Percentiles rank a stretch among this genome's conserved stretches.
Conservation (phyloP, 2,113 vertebrate genomes). For the Ramphastos sulfuratus region DNA sequence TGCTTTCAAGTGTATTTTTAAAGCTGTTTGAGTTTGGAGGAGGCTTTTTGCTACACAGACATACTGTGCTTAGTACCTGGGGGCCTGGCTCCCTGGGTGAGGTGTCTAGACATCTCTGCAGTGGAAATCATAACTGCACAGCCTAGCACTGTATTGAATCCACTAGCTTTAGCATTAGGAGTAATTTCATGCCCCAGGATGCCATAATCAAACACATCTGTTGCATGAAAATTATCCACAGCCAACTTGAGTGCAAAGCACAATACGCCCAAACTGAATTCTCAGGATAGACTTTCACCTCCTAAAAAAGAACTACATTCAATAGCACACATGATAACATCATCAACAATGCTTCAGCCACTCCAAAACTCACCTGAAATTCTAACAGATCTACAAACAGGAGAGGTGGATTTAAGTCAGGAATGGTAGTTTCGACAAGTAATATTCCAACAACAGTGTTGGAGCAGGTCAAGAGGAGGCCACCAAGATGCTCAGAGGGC, state of each 20-base stretch:
- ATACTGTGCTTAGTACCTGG: neutral
- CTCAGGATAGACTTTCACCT: neutral
- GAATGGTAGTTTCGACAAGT: neutral
- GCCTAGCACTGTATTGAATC: neutral
- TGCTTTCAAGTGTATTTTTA: constrained; percentile 2
- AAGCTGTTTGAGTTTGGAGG: neutral
- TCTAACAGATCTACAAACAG: neutral
- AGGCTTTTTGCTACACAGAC: neutral
- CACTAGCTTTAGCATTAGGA: neutral
- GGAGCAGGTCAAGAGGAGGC: too few species aligned
- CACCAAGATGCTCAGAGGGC: too few species aligned
- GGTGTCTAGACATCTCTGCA: constrained; percentile 52
- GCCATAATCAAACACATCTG: constrained; percentile 33
- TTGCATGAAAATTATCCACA: constrained; percentile 23
- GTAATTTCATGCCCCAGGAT: neutral
- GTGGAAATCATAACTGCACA: neutral
- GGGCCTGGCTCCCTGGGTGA: neutral
- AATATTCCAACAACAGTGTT: neutral
- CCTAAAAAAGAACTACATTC: neutral
- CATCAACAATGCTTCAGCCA: neutral
- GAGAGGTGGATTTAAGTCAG: neutral
- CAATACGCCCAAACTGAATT: neutral
- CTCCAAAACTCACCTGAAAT: neutral
- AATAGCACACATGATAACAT: neutral
- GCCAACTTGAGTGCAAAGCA: neutral